Conservation (phyloP, 2,113 vertebrate genomes). For the Callopanchax toddi region DNA sequence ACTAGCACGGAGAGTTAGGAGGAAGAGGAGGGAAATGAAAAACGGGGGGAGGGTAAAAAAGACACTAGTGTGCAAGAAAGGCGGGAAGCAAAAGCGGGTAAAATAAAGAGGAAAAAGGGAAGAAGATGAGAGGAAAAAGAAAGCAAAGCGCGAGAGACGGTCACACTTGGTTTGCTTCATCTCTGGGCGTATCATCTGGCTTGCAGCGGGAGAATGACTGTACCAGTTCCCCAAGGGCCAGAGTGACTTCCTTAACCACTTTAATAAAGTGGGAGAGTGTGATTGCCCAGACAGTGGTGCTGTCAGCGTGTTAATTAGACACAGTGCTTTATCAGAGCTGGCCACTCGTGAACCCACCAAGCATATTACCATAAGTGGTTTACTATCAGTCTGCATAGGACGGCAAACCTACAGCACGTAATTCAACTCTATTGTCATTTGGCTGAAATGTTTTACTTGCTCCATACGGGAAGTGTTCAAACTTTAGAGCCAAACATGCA, state of each 20-base stretch:
- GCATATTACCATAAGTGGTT: slow-evolving; percentile 63
- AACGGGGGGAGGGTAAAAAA: slow-evolving; percentile 34
- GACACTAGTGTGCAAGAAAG: slow-evolving; percentile 47
- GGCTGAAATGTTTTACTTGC: slow-evolving; percentile 30
- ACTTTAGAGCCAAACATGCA: not conserved
- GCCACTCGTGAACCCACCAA: slow-evolving; percentile 67
- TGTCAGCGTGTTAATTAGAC: slow-evolving; percentile 81
- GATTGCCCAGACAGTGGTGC: slow-evolving; percentile 77
- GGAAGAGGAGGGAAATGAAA: slow-evolving; percentile 13
- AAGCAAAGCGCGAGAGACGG: slow-evolving; percentile 45
- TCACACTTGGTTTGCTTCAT: slow-evolving; percentile 72
- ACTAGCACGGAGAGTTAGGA: slow-evolving; percentile 26
- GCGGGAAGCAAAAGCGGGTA: not conserved
- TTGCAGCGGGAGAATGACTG: slow-evolving; percentile 75
- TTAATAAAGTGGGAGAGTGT: slow-evolving; percentile 78
- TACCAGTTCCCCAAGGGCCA: slow-evolving; percentile 66
- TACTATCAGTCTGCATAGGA: slow-evolving; percentile 48
- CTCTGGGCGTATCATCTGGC: slow-evolving; percentile 71
- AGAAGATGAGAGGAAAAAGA: slow-evolving; percentile 37
- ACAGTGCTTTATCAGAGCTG: slow-evolving; percentile 77
- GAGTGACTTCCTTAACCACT: slow-evolving; percentile 77
- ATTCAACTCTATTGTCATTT: slow-evolving; percentile 43
- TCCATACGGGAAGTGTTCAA: slow-evolving; percentile 8
- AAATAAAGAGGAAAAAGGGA: not conserved
- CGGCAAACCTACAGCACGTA: slow-evolving; percentile 32